Evolutionary conservation across 2,797 vertebrate genomes (phyloP).

Genomic region (Pangasius mekongensis): DNA sequence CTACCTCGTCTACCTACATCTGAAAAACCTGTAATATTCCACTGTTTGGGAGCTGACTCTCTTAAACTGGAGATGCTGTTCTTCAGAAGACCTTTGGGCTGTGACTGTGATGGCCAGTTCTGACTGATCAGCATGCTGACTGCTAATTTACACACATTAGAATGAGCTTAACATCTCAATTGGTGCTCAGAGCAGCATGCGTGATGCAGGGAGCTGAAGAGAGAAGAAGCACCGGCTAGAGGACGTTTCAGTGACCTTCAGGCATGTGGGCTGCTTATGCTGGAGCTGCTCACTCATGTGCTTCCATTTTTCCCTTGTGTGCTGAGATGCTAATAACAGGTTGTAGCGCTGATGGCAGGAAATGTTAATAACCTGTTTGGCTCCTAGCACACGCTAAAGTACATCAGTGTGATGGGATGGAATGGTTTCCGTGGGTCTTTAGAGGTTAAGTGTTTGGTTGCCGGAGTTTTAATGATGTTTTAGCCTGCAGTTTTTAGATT

Average conservation of each 20-base stretch:
- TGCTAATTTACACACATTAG: slow-evolving; percentile 64
- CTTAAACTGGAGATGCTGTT: slow-evolving; percentile 22
- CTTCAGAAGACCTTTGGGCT: slow-evolving; percentile 27
- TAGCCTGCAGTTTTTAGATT: slow-evolving; percentile 14
- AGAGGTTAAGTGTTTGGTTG: slow-evolving; percentile 54
- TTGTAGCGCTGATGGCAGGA: slow-evolving; percentile 55
- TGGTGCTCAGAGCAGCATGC: slow-evolving; percentile 68
- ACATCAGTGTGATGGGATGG: slow-evolving; percentile 53
- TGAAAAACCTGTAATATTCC: slow-evolving; percentile 20
- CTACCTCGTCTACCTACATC: background rate
- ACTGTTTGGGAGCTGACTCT: slow-evolving; percentile 14
- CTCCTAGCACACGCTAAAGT: slow-evolving; percentile 54
- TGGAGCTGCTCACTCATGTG: slow-evolving; percentile 59
- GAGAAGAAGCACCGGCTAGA: slow-evolving; percentile 61
- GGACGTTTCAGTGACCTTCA: slow-evolving; percentile 71
- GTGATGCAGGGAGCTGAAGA: slow-evolving; percentile 53
- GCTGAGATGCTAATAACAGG: slow-evolving; percentile 54
- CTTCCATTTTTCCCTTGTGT: slow-evolving; percentile 55
- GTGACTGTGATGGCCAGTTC: slow-evolving; percentile 27
- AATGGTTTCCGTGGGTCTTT: slow-evolving; percentile 56
- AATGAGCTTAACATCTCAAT: slow-evolving; percentile 69
- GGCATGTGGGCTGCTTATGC: slow-evolving; percentile 64
- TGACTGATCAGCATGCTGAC: slow-evolving; percentile 46
- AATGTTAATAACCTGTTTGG: slow-evolving; percentile 63
- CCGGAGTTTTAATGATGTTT: slow-evolving; percentile 23